These are phyloP conservation scores for Percina caprodes DNA, from an alignment of 2,113 vertebrate genomes.

Conservation along the genomic window DNA sequence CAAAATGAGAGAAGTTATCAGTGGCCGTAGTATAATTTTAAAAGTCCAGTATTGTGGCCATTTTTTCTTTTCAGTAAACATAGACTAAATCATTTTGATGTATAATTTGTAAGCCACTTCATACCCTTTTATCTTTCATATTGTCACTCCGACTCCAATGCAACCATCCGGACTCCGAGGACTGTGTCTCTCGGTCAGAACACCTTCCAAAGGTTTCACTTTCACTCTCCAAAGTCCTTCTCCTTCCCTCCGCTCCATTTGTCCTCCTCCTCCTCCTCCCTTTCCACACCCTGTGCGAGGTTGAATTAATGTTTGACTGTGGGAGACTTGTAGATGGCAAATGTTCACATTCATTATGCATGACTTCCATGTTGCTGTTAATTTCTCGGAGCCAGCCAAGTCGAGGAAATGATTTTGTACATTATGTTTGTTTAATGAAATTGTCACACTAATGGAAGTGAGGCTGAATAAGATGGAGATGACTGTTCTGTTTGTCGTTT, in stretches of 20 bases:
- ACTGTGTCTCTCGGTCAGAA: conserved; percentile 40
- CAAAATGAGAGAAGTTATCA: conserved; percentile 17
- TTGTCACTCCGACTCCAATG: conserved; percentile 10
- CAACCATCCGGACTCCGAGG: conserved; percentile 7
- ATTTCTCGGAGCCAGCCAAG: conserved; percentile 82
- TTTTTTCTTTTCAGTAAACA: conserved; percentile 35
- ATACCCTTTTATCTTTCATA: conserved; percentile 1
- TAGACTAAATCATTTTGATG: conserved; percentile 26
- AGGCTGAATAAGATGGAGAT: conserved; percentile 79
- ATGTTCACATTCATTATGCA: conserved; percentile 85
- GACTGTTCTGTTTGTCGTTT: conserved; percentile 79
- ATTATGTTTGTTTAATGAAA: conserved; percentile 85
- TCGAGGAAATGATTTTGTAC: conserved; percentile 83
- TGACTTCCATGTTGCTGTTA: conserved; percentile 83
- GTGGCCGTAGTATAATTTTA: conserved; percentile 4
- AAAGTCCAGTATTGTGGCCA: neutral
- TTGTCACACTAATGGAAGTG: conserved; percentile 83
- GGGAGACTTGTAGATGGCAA: conserved; percentile 81
- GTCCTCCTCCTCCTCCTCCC: conserved; percentile 63
- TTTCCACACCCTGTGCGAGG: conserved; percentile 67
- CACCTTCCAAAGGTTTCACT: conserved; percentile 63
- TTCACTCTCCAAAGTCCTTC: conserved; percentile 54
- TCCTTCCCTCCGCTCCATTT: conserved; percentile 62
- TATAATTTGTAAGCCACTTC: neutral
- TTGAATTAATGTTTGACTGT: conserved; percentile 82